Evolutionary conservation across 92 coral and sea anemone genomes (phyloP).

Genomic region (Montipora capitata): DNA sequence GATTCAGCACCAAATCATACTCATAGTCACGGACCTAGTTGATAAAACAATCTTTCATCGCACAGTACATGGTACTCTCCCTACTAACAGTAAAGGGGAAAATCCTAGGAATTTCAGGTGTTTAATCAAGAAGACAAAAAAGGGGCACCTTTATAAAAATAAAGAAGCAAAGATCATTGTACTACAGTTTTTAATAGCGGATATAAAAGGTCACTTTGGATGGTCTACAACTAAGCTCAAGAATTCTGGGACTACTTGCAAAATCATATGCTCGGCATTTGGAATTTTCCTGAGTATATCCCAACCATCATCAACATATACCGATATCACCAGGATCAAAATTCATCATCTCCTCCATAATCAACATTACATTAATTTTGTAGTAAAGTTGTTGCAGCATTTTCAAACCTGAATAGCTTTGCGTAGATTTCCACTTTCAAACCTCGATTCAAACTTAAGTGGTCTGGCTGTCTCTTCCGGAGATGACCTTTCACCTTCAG

Average conservation of each 20-base stretch:
- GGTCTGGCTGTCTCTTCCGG: constrained; percentile 77
- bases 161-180: background rate
- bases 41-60: background rate
- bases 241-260: too few relatives aligned
- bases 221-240: too few relatives aligned
- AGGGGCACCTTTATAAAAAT: background rate
- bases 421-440: constrained; percentile 98
- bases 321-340: too few relatives aligned
- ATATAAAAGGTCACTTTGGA: too few relatives aligned
- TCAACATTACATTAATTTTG: too few relatives aligned
- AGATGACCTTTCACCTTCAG: constrained; percentile 52
- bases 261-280: too few relatives aligned
- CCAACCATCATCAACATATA: too few relatives aligned
- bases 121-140: background rate
- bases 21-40: constrained; percentile 87
- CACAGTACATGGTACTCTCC: background rate
- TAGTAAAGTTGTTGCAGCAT: background rate
- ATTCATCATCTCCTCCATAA: too few relatives aligned
- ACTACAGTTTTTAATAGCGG: too few relatives aligned
- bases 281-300: too few relatives aligned
- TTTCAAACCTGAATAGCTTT: constrained; percentile 93
- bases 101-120: too few relatives aligned
- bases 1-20: constrained; percentile 92
- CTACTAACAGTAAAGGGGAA: background rate
- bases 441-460: constrained; percentile 92